Evolutionary conservation across 23 tunicate species (phyloP), one percentile per base, ranked within the genome.

Genomic region (Clavelina lepadiformis): DNA sequence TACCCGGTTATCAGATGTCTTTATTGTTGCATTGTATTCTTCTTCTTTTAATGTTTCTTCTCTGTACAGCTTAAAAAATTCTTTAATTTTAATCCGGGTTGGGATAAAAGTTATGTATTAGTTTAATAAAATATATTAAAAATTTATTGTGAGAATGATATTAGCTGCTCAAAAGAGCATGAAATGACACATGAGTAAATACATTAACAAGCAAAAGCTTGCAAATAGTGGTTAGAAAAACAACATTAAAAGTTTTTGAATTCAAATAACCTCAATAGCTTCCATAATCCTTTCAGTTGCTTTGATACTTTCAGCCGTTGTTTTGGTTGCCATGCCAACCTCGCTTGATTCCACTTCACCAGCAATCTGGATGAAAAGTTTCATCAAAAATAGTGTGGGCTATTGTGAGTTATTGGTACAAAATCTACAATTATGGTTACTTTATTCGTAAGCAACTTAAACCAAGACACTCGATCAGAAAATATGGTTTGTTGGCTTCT

Each of bases 231-330:
- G n/a, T n/a, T n/a, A n/a, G n/a, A n/a, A n/a, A n/a, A n/a, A n/a
- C n/a, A n/a, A n/a, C n/a, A n/a, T n/a, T n/a, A n/a, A n/a, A n/a
- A n/a, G n/a, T n/a, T n/a, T n/a, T n/a, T n/a, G n/a, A n/a, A n/a
- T n/a, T n/a, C n/a, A n/a, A n/a, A n/a, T 32, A 30, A 83, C 75
- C 68, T 89, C 97, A 23, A 89, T 58, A 7, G 97, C 89, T 46
- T 89, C 97, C 97, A 89, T 89, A 34, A 89, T 81, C 11, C 82
- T 54, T 62, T 89, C 97, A 6, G 97, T 79, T 13, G 83, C 89
- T 62, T 74, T 70, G 20, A 89, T 58, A 55, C 79, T 74, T 57
- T 69, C 74, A 0, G 71, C 58, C 28, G 97, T 89, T 2, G 84
- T 76, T 46, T 81, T 75, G 56, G 63, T 71, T 22, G 87, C 97